Evolutionary conservation across 2,888 invertebrate genomes (phyloP).

Genomic region (Dryadula phaetusa): DNA sequence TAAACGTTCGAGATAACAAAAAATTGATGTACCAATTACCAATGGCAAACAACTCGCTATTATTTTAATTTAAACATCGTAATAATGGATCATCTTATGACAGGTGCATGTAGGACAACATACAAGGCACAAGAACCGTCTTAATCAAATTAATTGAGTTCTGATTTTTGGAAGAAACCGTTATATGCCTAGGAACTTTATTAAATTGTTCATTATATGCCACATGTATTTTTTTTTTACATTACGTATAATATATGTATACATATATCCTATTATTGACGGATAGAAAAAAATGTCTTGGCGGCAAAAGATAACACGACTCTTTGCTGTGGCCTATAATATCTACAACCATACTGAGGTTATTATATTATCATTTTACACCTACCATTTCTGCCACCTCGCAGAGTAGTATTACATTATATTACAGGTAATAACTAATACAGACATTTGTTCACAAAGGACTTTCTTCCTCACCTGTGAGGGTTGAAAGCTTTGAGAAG

Average conservation of each 20-base stretch:
- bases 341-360: too few relatives aligned
- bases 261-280: too few relatives aligned
- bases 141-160: constrained; percentile 38
- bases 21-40: constrained; percentile 49
- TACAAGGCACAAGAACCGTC: constrained; percentile 14
- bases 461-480: not conserved
- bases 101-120: constrained; percentile 39
- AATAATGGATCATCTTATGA: constrained; percentile 40
- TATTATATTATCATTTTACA: too few relatives aligned
- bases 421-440: not conserved
- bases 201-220: not conserved
- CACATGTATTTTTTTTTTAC: too few relatives aligned
- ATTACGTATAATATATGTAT: too few relatives aligned
- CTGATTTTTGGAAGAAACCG: constrained; percentile 34
- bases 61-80: constrained; percentile 37
- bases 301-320: too few relatives aligned
- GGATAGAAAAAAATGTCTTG: too few relatives aligned
- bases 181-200: constrained; percentile 16
- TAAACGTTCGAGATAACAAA: constrained; percentile 54
- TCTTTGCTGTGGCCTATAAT: too few relatives aligned
- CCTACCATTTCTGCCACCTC: too few relatives aligned
- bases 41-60: constrained; percentile 44
- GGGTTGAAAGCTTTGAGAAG: not conserved
- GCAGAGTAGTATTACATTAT: not conserved
- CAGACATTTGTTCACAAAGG: not conserved